Evolutionary conservation across 1,140 invertebrate species (phyloP), one percentile per base, ranked within the genome.

Genomic region (Adoxophyes honmai): DNA sequence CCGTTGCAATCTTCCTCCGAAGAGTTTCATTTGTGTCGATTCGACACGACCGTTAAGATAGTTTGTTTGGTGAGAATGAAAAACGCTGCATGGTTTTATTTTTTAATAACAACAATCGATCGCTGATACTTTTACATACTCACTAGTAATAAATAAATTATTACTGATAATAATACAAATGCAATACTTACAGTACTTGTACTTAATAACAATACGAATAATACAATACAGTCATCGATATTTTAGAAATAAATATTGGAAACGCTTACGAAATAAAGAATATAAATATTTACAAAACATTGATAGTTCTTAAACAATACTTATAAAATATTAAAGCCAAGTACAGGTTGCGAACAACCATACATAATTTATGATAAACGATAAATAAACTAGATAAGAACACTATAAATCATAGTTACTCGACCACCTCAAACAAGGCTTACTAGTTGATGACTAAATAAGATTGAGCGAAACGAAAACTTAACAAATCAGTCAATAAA

Each of bases 261-360:
- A 16, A 56, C 16, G 14, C 14, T 48, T 34, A 60, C 57, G 33
- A 57, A 28, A 58, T n/a, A 28, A 62, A 15, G 51, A 55, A 53
- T 64, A 62, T 38, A 62, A 48, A 57, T 59, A 68, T 66, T 55
- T 59, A 58, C 33, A 63, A 55, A 55, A 66, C 64, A 58, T 16
- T 54, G 28, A 52, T 44, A 69, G 66, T 67, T 59, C 73, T 77
- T 73, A 76, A 55, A 75, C 60, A 66, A 69, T 59, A 74, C 70
- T 78, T 79, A 83, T 11, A 62, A 69, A 68, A 71, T 77, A 86
- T 86, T 84, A 86, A 84, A 84, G 81, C 81, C 83, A 84, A 71
- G 75, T 76, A 84, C 73, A 57, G 39, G 62, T 58, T 57, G 35
- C 39, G 52, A 62, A 60, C 64, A 60, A 57, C 63, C 58, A 74